A percentile compares a stretch with the other conserved stretches of the same genome.
Conservation (phyloP, 2,113 vertebrate genomes). For the Sigmodon hispidus region DNA sequence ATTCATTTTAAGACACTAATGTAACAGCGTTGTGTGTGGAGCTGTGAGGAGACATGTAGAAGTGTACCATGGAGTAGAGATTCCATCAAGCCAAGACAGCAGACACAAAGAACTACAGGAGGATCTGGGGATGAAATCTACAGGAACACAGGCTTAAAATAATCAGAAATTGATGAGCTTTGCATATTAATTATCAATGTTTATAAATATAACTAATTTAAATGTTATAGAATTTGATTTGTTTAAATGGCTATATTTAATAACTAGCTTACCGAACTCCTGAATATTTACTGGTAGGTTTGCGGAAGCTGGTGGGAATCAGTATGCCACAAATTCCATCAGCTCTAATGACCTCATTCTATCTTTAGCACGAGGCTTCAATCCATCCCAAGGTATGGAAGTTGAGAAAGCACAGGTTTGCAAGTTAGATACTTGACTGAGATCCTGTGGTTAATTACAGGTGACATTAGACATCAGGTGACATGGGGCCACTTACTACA, state of each 20-base stretch:
- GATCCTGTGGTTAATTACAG: neutral
- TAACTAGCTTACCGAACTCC: neutral
- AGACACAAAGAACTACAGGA: neutral
- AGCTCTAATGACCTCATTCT: neutral
- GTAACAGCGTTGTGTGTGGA: neutral
- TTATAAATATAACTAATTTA: slow-evolving; percentile 14
- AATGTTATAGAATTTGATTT: neutral
- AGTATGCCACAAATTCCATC: neutral
- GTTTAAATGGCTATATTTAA: slow-evolving; percentile 27
- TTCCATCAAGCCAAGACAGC: neutral
- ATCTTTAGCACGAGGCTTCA: neutral
- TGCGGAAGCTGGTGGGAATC: neutral
- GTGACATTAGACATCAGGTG: neutral
- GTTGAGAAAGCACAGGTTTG: neutral
- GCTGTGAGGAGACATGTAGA: neutral
- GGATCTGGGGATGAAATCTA: neutral
- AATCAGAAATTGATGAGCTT: neutral
- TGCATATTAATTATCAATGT: neutral
- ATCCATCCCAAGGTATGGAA: neutral
- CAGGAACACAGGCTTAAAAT: neutral
- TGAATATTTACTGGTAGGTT: neutral
- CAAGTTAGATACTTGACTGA: slow-evolving; percentile 6
- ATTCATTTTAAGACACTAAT: neutral
- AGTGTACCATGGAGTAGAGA: neutral
- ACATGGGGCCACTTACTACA: neutral